Percentiles rank a stretch among this genome's conserved stretches.
phyloP scores from a whole-genome alignment of 2,888 invertebrate genomes.

The Mythimna impura region DNA sequence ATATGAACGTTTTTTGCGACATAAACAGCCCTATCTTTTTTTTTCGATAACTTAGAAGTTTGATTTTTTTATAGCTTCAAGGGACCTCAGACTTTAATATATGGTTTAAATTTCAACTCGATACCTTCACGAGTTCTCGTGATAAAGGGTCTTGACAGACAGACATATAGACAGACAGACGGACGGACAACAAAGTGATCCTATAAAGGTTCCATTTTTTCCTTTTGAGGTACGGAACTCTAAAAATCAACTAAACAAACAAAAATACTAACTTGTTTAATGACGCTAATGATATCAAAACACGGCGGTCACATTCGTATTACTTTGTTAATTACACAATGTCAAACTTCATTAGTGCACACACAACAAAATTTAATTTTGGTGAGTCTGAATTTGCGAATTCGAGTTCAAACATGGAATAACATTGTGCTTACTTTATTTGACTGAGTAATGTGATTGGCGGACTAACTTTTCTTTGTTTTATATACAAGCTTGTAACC shows the following conservation, averaged over 20 bases:
- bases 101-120: too few species aligned
- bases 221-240: too few species aligned
- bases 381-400: constrained; percentile 33
- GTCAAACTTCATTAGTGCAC: constrained; percentile 59
- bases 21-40: too few species aligned
- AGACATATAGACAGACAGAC: too few species aligned
- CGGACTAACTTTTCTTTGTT: not conserved
- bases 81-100: too few species aligned
- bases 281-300: constrained; percentile 65
- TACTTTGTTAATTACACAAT: constrained; percentile 56
- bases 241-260: constrained; percentile 3
- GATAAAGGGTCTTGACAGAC: too few species aligned
- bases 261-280: constrained; percentile 21
- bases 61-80: too few species aligned
- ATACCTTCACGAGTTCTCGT: too few species aligned
- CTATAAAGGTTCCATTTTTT: too few species aligned
- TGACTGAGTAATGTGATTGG: constrained; percentile 30
- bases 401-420: constrained; percentile 48
- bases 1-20: too few species aligned
- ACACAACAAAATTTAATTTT: constrained; percentile 50
- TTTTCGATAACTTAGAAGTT: too few species aligned
- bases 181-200: too few species aligned
- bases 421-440: constrained; percentile 41
- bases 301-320: constrained; percentile 42
- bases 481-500: not conserved